Conservation (phyloP, 1,140 invertebrate species). For the Reticulitermes speratus region DNA sequence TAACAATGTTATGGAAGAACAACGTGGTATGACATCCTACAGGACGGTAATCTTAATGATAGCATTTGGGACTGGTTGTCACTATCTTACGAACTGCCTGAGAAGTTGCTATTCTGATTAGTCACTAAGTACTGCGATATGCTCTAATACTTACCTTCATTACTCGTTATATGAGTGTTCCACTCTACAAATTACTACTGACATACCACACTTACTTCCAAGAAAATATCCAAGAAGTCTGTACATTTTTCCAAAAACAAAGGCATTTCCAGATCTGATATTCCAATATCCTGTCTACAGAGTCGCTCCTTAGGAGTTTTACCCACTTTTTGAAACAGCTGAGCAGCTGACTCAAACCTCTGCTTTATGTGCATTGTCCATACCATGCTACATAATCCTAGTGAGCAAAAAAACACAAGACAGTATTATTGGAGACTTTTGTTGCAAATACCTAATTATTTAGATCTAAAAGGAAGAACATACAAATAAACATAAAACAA, state of each 20-base stretch:
- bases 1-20: too few relatives aligned
- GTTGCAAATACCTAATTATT: too few relatives aligned
- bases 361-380: constrained; percentile 85
- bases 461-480: too few relatives aligned
- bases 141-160: too few relatives aligned
- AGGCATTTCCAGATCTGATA: constrained; percentile 66
- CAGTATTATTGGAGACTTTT: background rate
- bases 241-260: constrained; percentile 68
- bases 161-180: background rate
- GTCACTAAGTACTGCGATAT: too few relatives aligned
- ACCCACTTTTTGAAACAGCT: constrained; percentile 85
- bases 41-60: too few relatives aligned
- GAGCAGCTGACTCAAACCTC: constrained; percentile 67
- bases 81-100: too few relatives aligned
- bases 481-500: too few relatives aligned
- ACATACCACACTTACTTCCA: constrained; percentile 55
- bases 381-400: constrained; percentile 74
- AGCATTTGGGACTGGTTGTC: too few relatives aligned
- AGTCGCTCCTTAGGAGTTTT: constrained; percentile 83
- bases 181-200: background rate
- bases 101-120: too few relatives aligned
- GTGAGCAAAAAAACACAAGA: constrained; percentile 33
- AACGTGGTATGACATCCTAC: too few relatives aligned
- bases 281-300: constrained; percentile 70
- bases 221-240: constrained; percentile 73